Base-by-base conservation (phyloP, 2,888 invertebrate genomes). In the Metellina segmentata region DNA sequence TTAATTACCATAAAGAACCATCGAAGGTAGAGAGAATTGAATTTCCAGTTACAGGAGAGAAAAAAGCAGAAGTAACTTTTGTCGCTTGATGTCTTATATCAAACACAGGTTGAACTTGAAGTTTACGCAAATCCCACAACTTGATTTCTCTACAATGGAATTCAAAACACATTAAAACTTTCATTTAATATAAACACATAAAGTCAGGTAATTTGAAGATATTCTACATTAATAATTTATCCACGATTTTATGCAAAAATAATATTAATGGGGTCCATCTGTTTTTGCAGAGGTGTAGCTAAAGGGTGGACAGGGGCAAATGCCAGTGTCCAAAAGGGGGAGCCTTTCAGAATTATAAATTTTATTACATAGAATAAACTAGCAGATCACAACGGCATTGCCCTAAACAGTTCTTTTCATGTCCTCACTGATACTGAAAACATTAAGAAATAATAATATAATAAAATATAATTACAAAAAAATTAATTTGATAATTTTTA, bases 11-110 rank as follows among this genome's bases (percentile, higher is more conserved):
- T 16, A 95, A 89, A 61, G 93, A 94, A 91, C 95, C 94, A 93
- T 95, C 95, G 83, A 94, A 94, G 6, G 95, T 95, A 11, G 95
- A 94, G 0, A 95, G 93, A 34, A 95, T 94, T n/a, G 94, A 94
- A 53, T 94, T 94, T 34, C 95, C 95, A n/a, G 94, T 94, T 49
- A 94, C 78, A 0, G 95, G 95, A 16, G 95, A 95, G 93, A 95
- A 95, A 93, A 95, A 95, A 1, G 95, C 95, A 92, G 95, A 94
- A 53, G 94, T 94, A 1, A 95, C 93, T 16, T 94, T 93, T 81
- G 93, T 94, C 11, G 91, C 93, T 89, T 94, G 94, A 78, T 93
- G 94, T 9, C 94, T 70, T 7, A 72, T 71, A 71, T 93, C 93
- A 52, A 93, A 93, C 61, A 95, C 94, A 74, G 93, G 94, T 52